Percentiles rank a stretch among this genome's conserved stretches.
Conservation (phyloP, 2,888 invertebrate genomes). For the Hirudinaria manillensis region DNA sequence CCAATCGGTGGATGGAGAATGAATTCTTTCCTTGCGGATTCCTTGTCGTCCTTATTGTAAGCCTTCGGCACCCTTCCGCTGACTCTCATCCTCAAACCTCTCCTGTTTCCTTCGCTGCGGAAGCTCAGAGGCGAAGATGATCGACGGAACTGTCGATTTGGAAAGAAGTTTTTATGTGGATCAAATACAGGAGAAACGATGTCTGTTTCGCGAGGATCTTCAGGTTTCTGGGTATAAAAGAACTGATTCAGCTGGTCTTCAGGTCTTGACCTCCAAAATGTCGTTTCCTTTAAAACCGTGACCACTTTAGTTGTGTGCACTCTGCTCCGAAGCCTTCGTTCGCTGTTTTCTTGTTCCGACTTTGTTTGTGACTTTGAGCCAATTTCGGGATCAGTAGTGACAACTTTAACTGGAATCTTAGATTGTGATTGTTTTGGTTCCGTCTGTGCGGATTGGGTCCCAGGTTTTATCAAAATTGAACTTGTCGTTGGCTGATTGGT, state of each 20-base stretch:
- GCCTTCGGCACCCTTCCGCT: conserved; percentile 25
- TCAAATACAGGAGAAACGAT: conserved; percentile 14
- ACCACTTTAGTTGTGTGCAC: conserved; percentile 9
- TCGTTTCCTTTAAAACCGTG: conserved; percentile 22
- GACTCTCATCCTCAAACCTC: conserved; percentile 16
- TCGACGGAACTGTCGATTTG: neutral
- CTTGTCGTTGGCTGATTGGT: no score
- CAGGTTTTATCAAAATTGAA: no score
- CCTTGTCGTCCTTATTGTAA: conserved; percentile 1
- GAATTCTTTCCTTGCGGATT: conserved; percentile 21
- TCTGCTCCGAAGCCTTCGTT: neutral
- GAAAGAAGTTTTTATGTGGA: neutral
- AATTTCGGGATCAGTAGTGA: neutral
- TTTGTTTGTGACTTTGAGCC: neutral
- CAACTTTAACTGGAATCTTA: neutral
- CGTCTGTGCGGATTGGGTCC: neutral
- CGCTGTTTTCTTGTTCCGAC: neutral
- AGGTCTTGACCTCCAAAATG: conserved; percentile 1
- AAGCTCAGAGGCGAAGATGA: conserved; percentile 19
- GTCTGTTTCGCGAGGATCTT: neutral
- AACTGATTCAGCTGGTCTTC: conserved; percentile 9
- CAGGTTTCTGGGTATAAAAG: neutral
- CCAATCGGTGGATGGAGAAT: conserved; percentile 9
- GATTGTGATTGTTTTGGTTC: conserved; percentile 1
- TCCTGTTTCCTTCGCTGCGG: conserved; percentile 12